A percentile compares a stretch with the other conserved stretches of the same genome.
Evolutionary conservation across 2,888 invertebrate species (phyloP).

Genomic region (Brachyptera putata): DNA sequence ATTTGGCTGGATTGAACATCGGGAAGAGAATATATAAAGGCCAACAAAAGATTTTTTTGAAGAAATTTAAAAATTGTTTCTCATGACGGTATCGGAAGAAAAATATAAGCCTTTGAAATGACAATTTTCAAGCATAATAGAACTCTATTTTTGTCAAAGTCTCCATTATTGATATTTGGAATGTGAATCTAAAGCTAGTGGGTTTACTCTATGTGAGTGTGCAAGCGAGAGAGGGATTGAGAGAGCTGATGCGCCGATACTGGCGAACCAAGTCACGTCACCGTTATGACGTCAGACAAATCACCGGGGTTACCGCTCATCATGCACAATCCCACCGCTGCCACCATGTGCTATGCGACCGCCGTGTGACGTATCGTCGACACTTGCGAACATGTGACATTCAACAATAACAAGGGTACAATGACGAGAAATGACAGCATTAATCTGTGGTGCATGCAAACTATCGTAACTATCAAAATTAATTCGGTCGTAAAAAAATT

Average conservation of each 20-base stretch:
- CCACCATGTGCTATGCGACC: not conserved
- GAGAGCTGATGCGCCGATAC: no score
- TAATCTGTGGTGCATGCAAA: not conserved
- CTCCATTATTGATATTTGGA: no score
- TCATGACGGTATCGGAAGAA: no score
- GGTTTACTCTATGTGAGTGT: no score
- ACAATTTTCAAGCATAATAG: no score
- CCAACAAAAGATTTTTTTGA: not conserved
- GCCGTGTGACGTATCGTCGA: slow-evolving; percentile 2
- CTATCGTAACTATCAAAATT: no score
- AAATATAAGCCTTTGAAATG: no score
- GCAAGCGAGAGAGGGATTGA: no score
- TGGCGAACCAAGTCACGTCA: no score
- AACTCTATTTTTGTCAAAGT: no score
- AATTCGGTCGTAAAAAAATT: no score
- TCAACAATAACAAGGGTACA: not conserved
- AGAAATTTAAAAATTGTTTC: not conserved
- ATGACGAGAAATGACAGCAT: not conserved
- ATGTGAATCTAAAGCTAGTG: no score
- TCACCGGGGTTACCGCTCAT: not conserved
- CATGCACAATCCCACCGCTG: not conserved
- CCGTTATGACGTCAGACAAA: slow-evolving; percentile 5
- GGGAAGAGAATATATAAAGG: not conserved
- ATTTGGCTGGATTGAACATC: not conserved
- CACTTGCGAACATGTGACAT: slow-evolving; percentile 4